A percentile compares a stretch with the other conserved stretches of the same genome.
Evolutionary conservation across 2,888 invertebrate genomes (phyloP).

Genomic region (Heliconius ethilla): DNA sequence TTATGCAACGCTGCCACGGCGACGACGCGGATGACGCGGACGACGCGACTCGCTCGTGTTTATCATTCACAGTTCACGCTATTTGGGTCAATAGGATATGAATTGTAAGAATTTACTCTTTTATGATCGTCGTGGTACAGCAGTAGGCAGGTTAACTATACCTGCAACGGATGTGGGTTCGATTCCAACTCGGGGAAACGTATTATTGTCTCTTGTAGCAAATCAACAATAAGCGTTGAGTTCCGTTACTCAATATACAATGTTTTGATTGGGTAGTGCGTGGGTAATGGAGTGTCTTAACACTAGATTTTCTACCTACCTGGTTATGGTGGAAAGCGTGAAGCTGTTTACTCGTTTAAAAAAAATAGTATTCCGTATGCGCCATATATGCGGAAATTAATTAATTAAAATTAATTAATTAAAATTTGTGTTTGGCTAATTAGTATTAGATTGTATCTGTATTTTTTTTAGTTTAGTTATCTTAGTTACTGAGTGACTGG

Average conservation of each 20-base stretch:
- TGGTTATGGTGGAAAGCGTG: not conserved
- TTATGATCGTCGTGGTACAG: not conserved
- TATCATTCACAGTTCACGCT: slow-evolving; percentile 30
- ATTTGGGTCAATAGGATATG: slow-evolving; percentile 42
- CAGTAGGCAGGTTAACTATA: too few relatives aligned
- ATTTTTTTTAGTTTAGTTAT: too few relatives aligned
- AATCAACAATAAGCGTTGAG: too few relatives aligned
- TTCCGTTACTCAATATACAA: too few relatives aligned
- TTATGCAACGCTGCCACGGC: slow-evolving; percentile 22
- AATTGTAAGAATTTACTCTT: slow-evolving; percentile 25
- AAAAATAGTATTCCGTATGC: not conserved
- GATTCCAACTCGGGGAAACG: not conserved
- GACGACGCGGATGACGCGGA: not conserved
- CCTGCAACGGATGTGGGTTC: not conserved
- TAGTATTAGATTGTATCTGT: not conserved
- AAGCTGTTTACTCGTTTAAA: not conserved
- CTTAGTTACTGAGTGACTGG: too few relatives aligned
- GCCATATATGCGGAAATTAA: not conserved
- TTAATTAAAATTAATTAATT: too few relatives aligned
- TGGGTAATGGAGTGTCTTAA: too few relatives aligned
- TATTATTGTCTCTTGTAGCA: too few relatives aligned
- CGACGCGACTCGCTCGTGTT: slow-evolving; percentile 25
- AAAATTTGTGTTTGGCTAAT: not conserved
- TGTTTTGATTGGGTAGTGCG: too few relatives aligned
- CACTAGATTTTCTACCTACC: too few relatives aligned